Percentiles rank a stretch among this genome's conserved stretches.
Evolutionary conservation across 2,888 invertebrate genomes (phyloP).

Genomic region (Drosophila merina): DNA sequence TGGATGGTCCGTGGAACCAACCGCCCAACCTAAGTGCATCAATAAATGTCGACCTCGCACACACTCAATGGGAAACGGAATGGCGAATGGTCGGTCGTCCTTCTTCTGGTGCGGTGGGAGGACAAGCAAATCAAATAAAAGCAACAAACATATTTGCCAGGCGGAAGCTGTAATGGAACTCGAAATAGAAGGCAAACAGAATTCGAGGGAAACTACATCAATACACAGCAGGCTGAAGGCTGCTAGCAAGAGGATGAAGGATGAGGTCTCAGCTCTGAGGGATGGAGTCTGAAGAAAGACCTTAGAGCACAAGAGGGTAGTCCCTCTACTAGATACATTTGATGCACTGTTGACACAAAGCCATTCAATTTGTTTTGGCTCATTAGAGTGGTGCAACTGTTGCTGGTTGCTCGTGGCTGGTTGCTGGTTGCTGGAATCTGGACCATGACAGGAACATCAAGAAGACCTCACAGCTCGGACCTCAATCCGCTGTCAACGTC

Average conservation of each 20-base stretch:
- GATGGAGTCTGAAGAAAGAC: background rate
- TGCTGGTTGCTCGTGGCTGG: constrained; percentile 18
- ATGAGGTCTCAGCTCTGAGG: constrained; percentile 4
- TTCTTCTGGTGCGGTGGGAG: constrained; percentile 16
- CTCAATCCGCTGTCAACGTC: constrained; percentile 23
- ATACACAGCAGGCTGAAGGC: background rate
- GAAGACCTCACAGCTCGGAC: constrained; percentile 2
- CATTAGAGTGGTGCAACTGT: constrained; percentile 55
- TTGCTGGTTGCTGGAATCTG: background rate
- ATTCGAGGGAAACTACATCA: constrained; percentile 9
- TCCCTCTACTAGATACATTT: constrained; percentile 48
- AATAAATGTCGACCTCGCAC: constrained; percentile 63
- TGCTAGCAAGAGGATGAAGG: background rate
- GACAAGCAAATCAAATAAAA: constrained; percentile 69
- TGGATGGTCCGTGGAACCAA: constrained; percentile 36
- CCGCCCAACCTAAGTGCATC: constrained; percentile 60
- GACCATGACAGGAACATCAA: constrained; percentile 4
- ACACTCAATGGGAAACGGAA: constrained; percentile 18
- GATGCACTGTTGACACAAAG: constrained; percentile 64
- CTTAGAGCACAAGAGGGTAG: constrained; percentile 40
- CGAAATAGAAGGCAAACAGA: constrained; percentile 54
- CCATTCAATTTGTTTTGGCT: constrained; percentile 74
- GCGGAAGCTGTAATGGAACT: constrained; percentile 47
- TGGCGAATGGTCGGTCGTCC: constrained; percentile 3
- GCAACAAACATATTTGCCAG: constrained; percentile 63